Evolutionary conservation across 2,888 invertebrate species (phyloP), one percentile per base, ranked within the genome.

Genomic region (Amiota mariae): DNA sequence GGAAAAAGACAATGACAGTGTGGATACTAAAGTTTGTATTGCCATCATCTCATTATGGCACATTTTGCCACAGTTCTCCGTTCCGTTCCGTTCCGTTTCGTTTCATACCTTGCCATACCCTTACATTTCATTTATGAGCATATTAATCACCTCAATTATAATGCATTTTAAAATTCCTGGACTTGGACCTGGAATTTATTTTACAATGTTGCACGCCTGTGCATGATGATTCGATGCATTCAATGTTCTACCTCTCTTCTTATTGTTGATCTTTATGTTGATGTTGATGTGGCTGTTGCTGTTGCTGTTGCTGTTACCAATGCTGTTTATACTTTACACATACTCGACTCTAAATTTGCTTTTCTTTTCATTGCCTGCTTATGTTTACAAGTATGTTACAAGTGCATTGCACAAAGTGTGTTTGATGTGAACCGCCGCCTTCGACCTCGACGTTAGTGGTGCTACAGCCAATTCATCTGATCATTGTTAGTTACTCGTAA

Each of bases 101-200:
- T 36, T 36, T 6, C 36, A 36, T 36, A 6, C 36, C 36, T 36
- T 36, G 36, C 24, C 54, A 8, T 54, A n/a, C 15, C 15, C n/a
- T 13, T 54, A 15, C 54, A 2, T 15, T 57, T 13, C 85, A 78
- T 85, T 82, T 84, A 82, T 84, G 82, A 78, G 71, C 72, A 76
- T 76, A 79, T 85, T 86, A 86, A 83, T 83, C 85, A 83, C 85
- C 83, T 82, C 83, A 82, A 84, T 86, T 86, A 86, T 85, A 86
- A 85, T 85, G 83, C 86, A 86, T 86, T 82, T 80, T 77, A 48
- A 51, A 85, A 80, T 84, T 85, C 85, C 82, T 57, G 79, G 83
- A 85, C 80, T 72, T 76, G 63, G 24, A 13, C 20, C 13, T 46
- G 47, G 70, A 56, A n/a, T 67, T 24, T 63, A 36, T n/a, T 12